Evolutionary conservation across 2,113 vertebrate species (phyloP).

Genomic region (Piprites chloris): DNA sequence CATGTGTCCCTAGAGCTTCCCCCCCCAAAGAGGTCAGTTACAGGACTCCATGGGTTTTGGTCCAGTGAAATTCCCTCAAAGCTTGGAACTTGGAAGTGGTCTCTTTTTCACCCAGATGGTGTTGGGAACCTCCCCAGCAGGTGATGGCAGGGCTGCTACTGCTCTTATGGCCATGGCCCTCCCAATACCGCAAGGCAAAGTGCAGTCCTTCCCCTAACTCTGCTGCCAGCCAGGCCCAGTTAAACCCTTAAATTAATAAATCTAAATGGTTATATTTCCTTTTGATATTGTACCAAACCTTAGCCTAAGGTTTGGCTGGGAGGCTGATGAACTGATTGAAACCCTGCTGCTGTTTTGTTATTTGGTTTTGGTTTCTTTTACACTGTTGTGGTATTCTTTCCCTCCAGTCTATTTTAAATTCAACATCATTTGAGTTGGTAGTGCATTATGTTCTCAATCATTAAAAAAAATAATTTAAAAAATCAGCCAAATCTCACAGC

Average conservation of each 20-base stretch:
- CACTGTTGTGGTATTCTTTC: background rate
- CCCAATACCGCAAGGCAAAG: background rate
- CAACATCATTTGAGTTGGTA: background rate
- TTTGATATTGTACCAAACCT: background rate
- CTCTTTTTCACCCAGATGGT: rapidly evolving
- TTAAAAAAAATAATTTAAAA: background rate
- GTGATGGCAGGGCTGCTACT: rapidly evolving
- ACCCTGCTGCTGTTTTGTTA: background rate
- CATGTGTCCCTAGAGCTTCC: rapidly evolving
- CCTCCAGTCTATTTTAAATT: background rate
- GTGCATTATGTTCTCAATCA: background rate
- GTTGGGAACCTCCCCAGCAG: background rate
- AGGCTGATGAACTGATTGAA: background rate
- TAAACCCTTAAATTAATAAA: background rate
- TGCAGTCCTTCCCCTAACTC: too few relatives aligned
- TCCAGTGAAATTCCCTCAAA: background rate
- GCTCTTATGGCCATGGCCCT: background rate
- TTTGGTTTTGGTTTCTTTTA: background rate
- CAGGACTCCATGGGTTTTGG: background rate
- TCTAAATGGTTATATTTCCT: background rate
- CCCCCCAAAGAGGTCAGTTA: background rate
- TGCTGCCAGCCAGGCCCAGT: background rate
- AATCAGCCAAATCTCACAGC: background rate
- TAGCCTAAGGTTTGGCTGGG: background rate
- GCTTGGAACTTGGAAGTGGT: background rate